Conservation (phyloP, 2,113 vertebrate species). For the Boleophthalmus pectinirostris region DNA sequence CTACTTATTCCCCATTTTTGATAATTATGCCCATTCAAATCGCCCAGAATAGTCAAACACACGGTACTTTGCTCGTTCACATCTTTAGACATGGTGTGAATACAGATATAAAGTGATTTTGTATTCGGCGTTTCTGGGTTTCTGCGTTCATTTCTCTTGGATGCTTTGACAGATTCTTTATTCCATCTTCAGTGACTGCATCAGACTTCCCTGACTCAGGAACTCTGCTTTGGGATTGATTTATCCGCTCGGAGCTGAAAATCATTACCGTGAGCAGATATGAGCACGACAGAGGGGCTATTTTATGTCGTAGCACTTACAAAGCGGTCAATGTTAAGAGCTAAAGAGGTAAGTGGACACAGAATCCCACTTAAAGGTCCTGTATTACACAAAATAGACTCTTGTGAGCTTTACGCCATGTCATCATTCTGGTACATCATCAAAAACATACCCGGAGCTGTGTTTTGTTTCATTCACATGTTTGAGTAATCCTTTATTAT, state of each 20-base stretch:
- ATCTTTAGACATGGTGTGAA: background rate
- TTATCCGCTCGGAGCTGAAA: constrained; percentile 32
- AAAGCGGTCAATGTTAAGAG: constrained; percentile 16
- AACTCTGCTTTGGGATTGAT: constrained; percentile 50
- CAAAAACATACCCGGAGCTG: too few species aligned
- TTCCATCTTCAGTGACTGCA: constrained; percentile 15
- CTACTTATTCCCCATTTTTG: too few species aligned
- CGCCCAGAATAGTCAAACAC: too few species aligned
- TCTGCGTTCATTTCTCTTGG: background rate
- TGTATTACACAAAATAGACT: too few species aligned
- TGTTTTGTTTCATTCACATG: too few species aligned
- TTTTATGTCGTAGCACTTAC: background rate
- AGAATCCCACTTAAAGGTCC: too few species aligned
- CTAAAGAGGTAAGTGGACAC: background rate
- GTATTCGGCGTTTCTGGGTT: background rate
- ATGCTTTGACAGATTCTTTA: background rate
- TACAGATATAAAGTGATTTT: background rate
- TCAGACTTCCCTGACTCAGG: constrained; percentile 47
- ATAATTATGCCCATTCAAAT: too few species aligned
- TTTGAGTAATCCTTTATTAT: too few species aligned
- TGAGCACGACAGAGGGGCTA: background rate
- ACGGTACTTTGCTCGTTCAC: too few species aligned
- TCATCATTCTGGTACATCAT: too few species aligned
- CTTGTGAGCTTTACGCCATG: too few species aligned
- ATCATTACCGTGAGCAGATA: constrained; percentile 19